A percentile compares a stretch with the other conserved stretches of the same genome.
Evolutionary conservation across 53 echinoderm and acorn worm genomes (phyloP).

Genomic region (Echinometra lucunter): DNA sequence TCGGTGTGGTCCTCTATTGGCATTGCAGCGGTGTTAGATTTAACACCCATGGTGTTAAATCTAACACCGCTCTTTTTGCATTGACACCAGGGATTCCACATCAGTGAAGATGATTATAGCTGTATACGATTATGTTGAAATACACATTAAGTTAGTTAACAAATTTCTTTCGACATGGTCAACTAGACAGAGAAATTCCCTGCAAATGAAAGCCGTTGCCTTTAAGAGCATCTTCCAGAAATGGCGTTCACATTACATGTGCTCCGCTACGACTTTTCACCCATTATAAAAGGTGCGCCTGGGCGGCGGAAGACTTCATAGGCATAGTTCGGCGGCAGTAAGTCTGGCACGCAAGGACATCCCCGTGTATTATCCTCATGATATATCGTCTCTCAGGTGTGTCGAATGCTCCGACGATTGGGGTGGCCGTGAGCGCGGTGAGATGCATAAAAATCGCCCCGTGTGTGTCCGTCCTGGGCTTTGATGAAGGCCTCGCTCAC

Average conservation of each 20-base stretch:
- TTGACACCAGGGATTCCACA: too few relatives aligned
- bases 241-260: background rate
- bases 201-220: background rate
- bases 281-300: constrained; percentile 11
- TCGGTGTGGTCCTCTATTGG: too few relatives aligned
- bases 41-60: too few relatives aligned
- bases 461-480: constrained; percentile 4
- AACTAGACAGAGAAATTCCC: background rate
- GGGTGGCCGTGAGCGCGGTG: constrained; percentile 9
- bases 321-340: constrained; percentile 6
- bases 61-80: too few relatives aligned
- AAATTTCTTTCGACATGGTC: too few relatives aligned
- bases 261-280: background rate
- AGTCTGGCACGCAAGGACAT: constrained; percentile 28
- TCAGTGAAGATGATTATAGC: too few relatives aligned
- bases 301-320: background rate
- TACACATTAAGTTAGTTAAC: too few relatives aligned
- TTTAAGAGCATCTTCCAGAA: background rate
- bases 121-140: too few relatives aligned
- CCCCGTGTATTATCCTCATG: background rate
- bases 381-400: constrained; percentile 19
- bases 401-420: background rate
- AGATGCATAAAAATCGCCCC: background rate
- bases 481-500: constrained; percentile 19
- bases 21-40: too few relatives aligned